Base-by-base conservation (phyloP, 53 echinoderm and acorn worm genomes). In the Mesocentrotus franciscanus region DNA sequence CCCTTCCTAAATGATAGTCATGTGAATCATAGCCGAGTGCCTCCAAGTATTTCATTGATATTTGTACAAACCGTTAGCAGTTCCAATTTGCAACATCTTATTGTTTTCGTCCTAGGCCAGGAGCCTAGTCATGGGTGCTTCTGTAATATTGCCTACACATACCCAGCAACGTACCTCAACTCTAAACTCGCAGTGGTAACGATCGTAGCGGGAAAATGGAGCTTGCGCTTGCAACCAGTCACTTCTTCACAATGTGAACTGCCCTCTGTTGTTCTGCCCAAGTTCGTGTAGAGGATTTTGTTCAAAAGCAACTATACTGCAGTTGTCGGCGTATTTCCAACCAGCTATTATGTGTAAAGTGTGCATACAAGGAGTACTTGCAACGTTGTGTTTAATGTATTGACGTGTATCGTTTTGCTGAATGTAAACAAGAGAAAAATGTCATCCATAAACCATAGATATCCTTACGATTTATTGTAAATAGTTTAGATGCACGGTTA, bases 401-500 rank as follows among this genome's bases (percentile, higher is more conserved):
- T 27, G 87, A 56, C 58, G 58, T 56, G 27, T 84, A 39, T 18
- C 58, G 24, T 26, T 58, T 27, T 58, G 58, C 87, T 57, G 27
- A 81, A 87, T 49, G 17, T 29, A 29, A 87, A 26, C 87, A 87
- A 87, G 26, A 58, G 0, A 87, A 55, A 75, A 9, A 85, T 32
- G 24, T 27, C 87, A 56, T 87, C 87, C 87, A 58, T n/a, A 87
- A 24, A 26, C 27, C 11, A 27, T 58, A 85, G 58, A 56, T 58
- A 58, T 87, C n/a, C 58, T 56, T 59, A 58, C 20, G 12, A n/a
- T 5, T 29, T 27, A 26, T 27, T 87, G 87, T 87, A 87, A 57
- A 87, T 87, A 87, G 87, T 29, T 87, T 87, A 87, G n/a, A 87
- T 58, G 87, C 87, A 27, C 87, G 87, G 87, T 87, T 57, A 8